Percentiles rank a stretch among this genome's conserved stretches.
Conservation (phyloP, 2,797 vertebrate species). For the Enteromius thamalakanensis region DNA sequence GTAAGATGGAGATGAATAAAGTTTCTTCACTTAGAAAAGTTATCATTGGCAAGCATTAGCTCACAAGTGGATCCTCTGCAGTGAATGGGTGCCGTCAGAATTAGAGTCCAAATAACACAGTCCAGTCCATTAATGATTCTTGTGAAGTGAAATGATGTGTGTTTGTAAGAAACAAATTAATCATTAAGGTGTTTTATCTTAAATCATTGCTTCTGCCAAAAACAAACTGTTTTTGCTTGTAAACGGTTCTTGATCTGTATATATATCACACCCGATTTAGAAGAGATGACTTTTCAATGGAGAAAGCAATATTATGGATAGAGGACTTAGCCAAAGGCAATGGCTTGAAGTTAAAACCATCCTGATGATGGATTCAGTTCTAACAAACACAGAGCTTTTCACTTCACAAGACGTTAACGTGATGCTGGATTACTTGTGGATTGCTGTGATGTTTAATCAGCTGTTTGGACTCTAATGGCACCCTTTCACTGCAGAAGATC, state of each 20-base stretch:
- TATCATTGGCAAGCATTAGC: background rate
- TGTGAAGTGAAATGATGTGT: background rate
- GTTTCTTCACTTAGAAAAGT: background rate
- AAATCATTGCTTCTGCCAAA: background rate
- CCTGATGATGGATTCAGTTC: background rate
- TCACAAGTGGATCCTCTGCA: background rate
- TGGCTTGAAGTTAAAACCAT: background rate
- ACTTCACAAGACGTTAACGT: background rate
- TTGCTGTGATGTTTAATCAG: background rate
- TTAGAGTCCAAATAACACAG: background rate
- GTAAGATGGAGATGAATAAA: background rate
- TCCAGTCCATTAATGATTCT: background rate
- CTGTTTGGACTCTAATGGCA: background rate
- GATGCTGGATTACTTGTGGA: background rate
- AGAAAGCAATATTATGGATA: background rate
- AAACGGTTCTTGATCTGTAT: background rate
- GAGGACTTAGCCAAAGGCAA: background rate
- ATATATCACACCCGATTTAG: background rate
- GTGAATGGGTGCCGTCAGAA: background rate
- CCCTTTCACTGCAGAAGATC: background rate
- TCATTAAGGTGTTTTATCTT: background rate
- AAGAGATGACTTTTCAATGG: background rate
- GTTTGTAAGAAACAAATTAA: background rate
- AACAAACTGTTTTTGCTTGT: background rate
- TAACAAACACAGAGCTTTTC: background rate